Base-by-base conservation (phyloP, 2,888 invertebrate species). In the Andrena bicolor region DNA sequence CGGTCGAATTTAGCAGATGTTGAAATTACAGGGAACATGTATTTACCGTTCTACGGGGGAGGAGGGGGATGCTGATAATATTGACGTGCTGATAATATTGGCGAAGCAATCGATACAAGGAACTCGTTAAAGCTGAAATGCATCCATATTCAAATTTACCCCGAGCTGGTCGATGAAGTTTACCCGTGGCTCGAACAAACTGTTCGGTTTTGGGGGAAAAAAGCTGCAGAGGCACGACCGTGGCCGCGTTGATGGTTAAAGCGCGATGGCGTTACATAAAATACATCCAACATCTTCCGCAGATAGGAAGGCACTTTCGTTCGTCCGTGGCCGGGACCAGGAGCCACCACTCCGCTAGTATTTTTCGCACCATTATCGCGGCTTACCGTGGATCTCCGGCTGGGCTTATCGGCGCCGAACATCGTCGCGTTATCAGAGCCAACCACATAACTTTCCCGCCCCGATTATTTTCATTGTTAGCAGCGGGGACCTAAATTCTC, bases 331-430 rank as follows among this genome's bases (percentile, higher is more conserved):
- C 13, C 8, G 32, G 16, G 65, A 10, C 51, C 30, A 10, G 32
- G 28, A 74, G 16, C 30, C 35, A 28, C 2, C 28, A 16, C 64
- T 8, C 16, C 16, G 32, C 20, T 82, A 71, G 65, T 84, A 85
- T 84, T 82, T 84, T 80, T 78, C 77, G 51, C 66, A 61, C 65
- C 78, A 82, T 84, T 78, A 85, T 85, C 79, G 53, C 61, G 60
- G 74, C 71, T 81, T 75, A 76, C 69, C 20, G 63, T 56, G 74
- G 56, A 85, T 84, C 69, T 72, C 74, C 49, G 68, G 51, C 41
- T 28, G 16, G 23, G 70, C 75, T 80, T 82, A 86, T 86, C 84
- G 64, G 13, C 65, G 66, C 35, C 65, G 69, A 64, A 72, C 69
- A 82, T 83, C 84, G 71, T 56, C 35, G 49, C 80, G 83, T 78